Evolutionary conservation across 1,140 invertebrate genomes (phyloP), one percentile per base, ranked within the genome.

Genomic region (Temnothorax nylanderi): DNA sequence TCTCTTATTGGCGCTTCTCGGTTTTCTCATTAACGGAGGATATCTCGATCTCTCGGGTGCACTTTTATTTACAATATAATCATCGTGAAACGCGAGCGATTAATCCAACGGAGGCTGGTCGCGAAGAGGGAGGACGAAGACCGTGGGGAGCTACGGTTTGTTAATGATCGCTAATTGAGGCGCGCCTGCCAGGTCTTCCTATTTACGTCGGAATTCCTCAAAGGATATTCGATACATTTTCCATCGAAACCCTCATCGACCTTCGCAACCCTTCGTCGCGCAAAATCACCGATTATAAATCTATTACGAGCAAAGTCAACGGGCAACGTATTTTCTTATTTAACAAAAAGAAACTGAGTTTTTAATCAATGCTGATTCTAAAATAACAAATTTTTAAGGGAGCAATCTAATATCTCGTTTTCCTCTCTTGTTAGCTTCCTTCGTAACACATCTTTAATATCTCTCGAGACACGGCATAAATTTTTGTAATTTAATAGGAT

Each of bases 121-220:
- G 56, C 78, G 65, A 82, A 67, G 54, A 54, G 34, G 77, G 26
- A 87, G 32, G 58, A 58, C 78, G 82, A 67, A 88, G 41, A 74
- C n/a, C 62, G 88, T 71, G 64, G 76, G 85, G 89, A 90, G n/a
- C 65, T 49, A 74, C 72, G 88, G 86, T 92, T 90, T 88, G 84
- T 69, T 91, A 92, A 93, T 91, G 86, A 89, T 88, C 86, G 89
- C 87, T 92, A 93, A 93, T 93, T 93, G 90, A 86, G 89, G 69
- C 74, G 87, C 85, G 87, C 71, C 87, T 85, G 65, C 71, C 56
- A 75, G 74, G 85, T 88, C 89, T 91, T 89, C 91, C 88, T 87
- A 85, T 90, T 91, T 86, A 86, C 71, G 72, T 49, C 69, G 62
- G 67, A 86, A 87, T 85, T 86, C 62, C 81, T 89, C 87, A 90